phyloP scores from a whole-genome alignment of 2,888 invertebrate genomes.

The Liopterus haemorrhoidalis region DNA sequence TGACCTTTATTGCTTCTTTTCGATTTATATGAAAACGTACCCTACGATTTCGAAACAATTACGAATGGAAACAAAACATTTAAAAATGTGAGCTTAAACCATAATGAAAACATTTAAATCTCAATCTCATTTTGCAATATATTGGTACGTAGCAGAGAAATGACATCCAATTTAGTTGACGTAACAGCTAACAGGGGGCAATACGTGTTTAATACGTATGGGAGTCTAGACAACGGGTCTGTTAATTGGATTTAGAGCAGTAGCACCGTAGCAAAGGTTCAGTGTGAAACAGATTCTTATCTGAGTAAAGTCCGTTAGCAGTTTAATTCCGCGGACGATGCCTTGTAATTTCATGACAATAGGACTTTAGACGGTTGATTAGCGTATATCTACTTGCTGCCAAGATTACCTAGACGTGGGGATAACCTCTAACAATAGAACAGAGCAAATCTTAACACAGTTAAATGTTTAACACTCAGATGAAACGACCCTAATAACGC shows the following conservation, averaged over 20 bases:
- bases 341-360: conserved; percentile 20
- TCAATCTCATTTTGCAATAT: no score
- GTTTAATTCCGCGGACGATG: conserved; percentile 21
- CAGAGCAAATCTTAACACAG: no score
- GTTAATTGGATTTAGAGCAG: conserved; percentile 42
- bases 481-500: no score
- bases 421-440: not conserved
- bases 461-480: no score
- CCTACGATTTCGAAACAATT: no score
- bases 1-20: no score
- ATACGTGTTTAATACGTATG: no score
- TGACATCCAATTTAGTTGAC: conserved; percentile 40
- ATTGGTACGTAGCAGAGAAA: no score
- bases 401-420: not conserved
- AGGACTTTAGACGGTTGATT: conserved; percentile 19
- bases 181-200: conserved; percentile 31
- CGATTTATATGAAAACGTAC: no score
- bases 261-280: conserved; percentile 37
- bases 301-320: conserved; percentile 24
- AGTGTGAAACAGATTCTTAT: conserved; percentile 42
- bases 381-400: conserved; percentile 22
- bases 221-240: conserved; percentile 23
- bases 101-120: no score
- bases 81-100: no score
- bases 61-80: no score